A percentile compares a stretch with the other conserved stretches of the same genome.
phyloP scores from a whole-genome alignment of 2,113 vertebrate genomes.

The Thalassoma bifasciatum region DNA sequence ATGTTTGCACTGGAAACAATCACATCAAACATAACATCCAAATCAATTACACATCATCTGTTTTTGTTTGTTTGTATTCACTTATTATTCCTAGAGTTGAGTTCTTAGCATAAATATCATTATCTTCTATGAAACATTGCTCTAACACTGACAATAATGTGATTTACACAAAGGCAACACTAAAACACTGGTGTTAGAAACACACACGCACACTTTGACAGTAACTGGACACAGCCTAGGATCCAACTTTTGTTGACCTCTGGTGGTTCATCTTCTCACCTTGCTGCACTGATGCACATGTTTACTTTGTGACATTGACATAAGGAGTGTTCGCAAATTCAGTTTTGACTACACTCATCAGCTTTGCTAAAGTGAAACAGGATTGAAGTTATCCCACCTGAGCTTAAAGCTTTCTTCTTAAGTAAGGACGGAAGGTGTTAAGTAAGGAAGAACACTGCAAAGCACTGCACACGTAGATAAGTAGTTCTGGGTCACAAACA shows the following conservation, averaged over 20 bases:
- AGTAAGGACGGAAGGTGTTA: too few species aligned
- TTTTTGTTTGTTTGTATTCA: background rate
- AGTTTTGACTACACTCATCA: background rate
- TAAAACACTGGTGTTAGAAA: slow-evolving; percentile 14
- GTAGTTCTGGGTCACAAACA: slow-evolving; percentile 52
- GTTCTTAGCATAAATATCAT: background rate
- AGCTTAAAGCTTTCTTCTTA: background rate
- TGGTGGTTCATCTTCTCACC: background rate
- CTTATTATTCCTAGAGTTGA: background rate
- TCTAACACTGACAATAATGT: slow-evolving; percentile 10
- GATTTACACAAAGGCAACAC: slow-evolving; percentile 15
- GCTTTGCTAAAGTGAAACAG: background rate
- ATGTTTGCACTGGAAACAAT: background rate
- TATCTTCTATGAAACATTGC: slow-evolving; percentile 15
- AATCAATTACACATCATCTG: background rate
- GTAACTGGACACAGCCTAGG: slow-evolving; percentile 3
- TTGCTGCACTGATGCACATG: background rate
- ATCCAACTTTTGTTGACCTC: background rate
- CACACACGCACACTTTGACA: slow-evolving; percentile 19
- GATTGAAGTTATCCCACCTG: background rate
- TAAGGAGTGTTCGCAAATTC: slow-evolving; percentile 3
- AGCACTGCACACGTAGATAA: slow-evolving; percentile 58
- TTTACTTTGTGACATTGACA: slow-evolving; percentile 16
- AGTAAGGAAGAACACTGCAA: slow-evolving; percentile 25
- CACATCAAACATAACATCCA: background rate